Conservation (phyloP, 1,140 invertebrate species). For the Sarcophaga peregrina region DNA sequence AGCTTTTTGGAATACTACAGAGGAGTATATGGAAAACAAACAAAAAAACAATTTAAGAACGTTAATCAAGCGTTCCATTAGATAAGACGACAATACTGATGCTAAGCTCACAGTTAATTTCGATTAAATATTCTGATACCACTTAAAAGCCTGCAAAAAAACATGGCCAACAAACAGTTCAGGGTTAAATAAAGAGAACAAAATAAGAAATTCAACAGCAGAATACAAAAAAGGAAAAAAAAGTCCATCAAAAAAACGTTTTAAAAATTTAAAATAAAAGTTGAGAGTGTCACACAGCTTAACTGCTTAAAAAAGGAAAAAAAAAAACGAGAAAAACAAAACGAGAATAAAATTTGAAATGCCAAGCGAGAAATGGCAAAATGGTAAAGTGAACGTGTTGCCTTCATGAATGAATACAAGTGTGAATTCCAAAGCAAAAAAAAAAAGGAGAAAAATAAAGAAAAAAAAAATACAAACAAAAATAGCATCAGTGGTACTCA, state of each 20-base stretch:
- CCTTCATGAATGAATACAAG: constrained; percentile 4
- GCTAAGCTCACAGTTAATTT: background rate
- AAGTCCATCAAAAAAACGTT: background rate
- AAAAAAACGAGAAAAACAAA: background rate
- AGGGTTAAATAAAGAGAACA: background rate
- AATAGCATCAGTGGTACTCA: constrained; percentile 60
- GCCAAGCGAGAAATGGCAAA: background rate
- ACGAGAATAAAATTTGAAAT: background rate
- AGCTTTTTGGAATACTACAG: no score
- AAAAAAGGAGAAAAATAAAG: no score
- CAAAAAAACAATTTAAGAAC: background rate
- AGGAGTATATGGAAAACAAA: no score
- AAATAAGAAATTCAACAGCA: background rate
- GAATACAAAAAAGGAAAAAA: no score
- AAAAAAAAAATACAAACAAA: no score
- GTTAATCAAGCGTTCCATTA: background rate
- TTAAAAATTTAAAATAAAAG: background rate
- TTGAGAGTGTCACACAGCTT: background rate
- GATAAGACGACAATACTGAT: background rate
- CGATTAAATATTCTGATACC: background rate
- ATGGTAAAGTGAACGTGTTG: background rate
- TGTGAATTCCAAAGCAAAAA: no score
- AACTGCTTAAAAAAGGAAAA: background rate
- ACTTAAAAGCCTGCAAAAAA: background rate
- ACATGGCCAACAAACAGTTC: background rate